A percentile compares a stretch with the other conserved stretches of the same genome.
Conservation (phyloP, 2,888 invertebrate species). For the Adelognathus sp. region DNA sequence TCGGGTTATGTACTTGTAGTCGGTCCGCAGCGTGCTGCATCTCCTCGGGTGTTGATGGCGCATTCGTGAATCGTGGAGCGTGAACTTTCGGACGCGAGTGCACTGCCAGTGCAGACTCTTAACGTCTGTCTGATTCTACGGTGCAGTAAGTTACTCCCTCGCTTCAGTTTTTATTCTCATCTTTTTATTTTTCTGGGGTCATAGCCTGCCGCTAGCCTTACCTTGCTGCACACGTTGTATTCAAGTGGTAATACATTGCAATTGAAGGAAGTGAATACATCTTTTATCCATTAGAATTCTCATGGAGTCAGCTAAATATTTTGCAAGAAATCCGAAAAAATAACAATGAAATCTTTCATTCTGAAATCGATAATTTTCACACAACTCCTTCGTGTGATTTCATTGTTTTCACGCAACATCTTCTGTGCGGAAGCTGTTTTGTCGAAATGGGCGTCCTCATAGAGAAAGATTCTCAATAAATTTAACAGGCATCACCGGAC, state of each 20-base stretch:
- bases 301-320: too few relatives aligned
- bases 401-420: too few relatives aligned
- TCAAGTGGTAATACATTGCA: neutral
- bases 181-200: conserved; percentile 5
- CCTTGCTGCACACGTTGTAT: neutral
- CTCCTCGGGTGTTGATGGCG: conserved; percentile 54
- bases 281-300: too few relatives aligned
- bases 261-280: neutral
- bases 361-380: too few relatives aligned
- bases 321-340: too few relatives aligned
- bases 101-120: conserved; percentile 5
- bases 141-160: neutral
- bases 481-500: too few relatives aligned
- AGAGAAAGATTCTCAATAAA: too few relatives aligned
- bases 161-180: neutral
- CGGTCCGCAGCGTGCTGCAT: conserved; percentile 11
- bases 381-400: too few relatives aligned
- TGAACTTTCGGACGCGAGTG: conserved; percentile 22
- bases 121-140: neutral
- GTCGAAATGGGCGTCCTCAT: too few relatives aligned
- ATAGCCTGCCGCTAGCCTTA: neutral
- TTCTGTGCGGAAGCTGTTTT: too few relatives aligned
- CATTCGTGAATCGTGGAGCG: conserved; percentile 62
- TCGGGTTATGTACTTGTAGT: conserved; percentile 65
- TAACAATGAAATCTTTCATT: too few relatives aligned